phyloP scores from a whole-genome alignment of 2,113 vertebrate species.

The Mellivora capensis region DNA sequence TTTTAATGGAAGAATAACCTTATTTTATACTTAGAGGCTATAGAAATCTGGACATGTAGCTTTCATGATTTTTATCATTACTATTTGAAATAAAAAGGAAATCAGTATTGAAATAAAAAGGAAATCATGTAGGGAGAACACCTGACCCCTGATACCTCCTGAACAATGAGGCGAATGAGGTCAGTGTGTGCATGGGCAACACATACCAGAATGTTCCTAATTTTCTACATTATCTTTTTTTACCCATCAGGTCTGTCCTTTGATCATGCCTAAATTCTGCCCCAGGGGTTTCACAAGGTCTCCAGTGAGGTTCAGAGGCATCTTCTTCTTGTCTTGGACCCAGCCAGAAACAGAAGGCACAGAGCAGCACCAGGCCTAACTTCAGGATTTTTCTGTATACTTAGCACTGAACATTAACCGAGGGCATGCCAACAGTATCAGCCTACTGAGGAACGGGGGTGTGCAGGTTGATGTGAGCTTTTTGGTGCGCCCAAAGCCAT shows the following conservation, averaged over 20 bases:
- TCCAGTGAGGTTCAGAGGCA: background rate
- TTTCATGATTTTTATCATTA: background rate
- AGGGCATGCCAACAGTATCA: background rate
- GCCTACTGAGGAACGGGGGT: background rate
- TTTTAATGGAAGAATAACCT: background rate
- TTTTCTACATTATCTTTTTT: background rate
- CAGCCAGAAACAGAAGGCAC: background rate
- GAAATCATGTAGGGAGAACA: background rate
- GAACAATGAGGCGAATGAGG: background rate
- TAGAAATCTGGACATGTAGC: background rate
- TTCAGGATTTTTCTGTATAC: background rate
- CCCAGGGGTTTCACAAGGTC: background rate
- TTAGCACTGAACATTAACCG: background rate
- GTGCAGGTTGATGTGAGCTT: background rate
- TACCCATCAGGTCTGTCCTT: background rate
- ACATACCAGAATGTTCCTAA: background rate
- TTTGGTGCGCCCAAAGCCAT: background rate
- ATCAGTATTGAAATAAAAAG: background rate
- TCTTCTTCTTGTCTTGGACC: background rate
- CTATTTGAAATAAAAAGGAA: background rate
- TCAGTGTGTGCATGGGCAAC: background rate
- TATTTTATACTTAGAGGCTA: background rate
- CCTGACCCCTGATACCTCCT: background rate
- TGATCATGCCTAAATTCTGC: background rate
- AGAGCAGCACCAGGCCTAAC: background rate